A percentile compares a stretch with the other conserved stretches of the same genome.
Conservation (phyloP, 2,888 invertebrate genomes). For the Desoria tigrina region DNA sequence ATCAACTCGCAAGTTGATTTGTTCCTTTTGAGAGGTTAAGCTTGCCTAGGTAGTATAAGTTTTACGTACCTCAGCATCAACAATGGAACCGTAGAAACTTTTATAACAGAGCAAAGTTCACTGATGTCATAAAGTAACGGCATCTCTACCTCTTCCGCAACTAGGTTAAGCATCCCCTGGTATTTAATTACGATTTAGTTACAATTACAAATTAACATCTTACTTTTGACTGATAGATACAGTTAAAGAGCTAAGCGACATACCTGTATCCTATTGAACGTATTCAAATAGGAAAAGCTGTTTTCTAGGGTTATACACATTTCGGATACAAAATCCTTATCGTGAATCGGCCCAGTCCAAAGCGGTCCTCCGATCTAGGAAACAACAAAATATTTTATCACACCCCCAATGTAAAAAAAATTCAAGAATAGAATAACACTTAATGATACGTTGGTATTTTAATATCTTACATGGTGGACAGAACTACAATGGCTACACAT, state of each 20-base stretch:
- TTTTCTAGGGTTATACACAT: constrained; percentile 61
- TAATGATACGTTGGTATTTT: no score
- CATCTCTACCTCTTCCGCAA: constrained; percentile 80
- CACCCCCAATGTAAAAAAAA: background rate
- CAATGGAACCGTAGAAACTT: constrained; percentile 71
- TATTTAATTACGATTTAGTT: background rate
- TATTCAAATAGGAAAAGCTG: constrained; percentile 63
- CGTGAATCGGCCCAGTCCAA: constrained; percentile 86
- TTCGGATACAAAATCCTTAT: constrained; percentile 71
- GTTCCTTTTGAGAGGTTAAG: background rate
- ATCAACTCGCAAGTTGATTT: no score
- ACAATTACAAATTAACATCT: no score
- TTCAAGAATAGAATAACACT: no score
- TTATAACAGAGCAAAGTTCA: constrained; percentile 72
- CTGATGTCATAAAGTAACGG: constrained; percentile 87
- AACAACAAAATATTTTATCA: no score
- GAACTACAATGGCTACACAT: constrained; percentile 76
- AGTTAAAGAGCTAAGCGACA: no score
- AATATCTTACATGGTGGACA: constrained; percentile 70
- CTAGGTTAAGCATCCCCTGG: constrained; percentile 74
- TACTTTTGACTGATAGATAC: no score
- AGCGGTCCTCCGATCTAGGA: constrained; percentile 86
- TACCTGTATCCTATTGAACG: constrained; percentile 69
- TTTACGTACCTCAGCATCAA: no score
- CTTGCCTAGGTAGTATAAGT: no score